These are phyloP conservation scores for Noctua comes DNA, from an alignment of 2,888 invertebrate species.

Conservation along the genomic window DNA sequence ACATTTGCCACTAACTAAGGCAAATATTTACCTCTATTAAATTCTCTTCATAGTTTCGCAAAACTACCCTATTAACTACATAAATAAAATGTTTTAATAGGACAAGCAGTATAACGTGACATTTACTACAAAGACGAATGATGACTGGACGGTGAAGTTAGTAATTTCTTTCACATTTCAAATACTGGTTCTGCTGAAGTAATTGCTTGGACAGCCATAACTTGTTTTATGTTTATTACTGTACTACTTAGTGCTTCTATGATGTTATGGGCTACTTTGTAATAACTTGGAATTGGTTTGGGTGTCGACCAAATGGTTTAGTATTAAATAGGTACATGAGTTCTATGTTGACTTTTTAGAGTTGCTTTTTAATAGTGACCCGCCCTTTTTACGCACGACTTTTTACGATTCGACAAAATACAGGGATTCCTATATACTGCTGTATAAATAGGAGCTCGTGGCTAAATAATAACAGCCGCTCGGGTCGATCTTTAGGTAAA, in stretches of 20 bases:
- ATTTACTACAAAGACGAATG: conserved; percentile 49
- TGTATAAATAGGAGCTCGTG: too few species aligned
- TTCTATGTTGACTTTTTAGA: not conserved
- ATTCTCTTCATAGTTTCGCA: not conserved
- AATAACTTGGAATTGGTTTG: conserved; percentile 9
- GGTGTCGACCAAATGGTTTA: not conserved
- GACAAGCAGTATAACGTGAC: conserved; percentile 23
- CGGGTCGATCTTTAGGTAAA: too few species aligned
- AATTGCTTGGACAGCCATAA: conserved; percentile 49
- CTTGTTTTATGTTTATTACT: conserved; percentile 48
- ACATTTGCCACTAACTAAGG: not conserved
- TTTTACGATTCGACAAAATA: not conserved
- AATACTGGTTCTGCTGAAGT: conserved; percentile 43
- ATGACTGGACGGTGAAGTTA: conserved; percentile 4
- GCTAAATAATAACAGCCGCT: too few species aligned
- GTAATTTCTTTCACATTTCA: conserved; percentile 53
- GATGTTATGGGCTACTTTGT: conserved; percentile 36
- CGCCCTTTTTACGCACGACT: too few species aligned
- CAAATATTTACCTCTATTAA: not conserved
- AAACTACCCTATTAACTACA: not conserved
- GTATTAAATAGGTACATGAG: conserved; percentile 5
- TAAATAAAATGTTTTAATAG: conserved; percentile 17
- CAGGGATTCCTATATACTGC: not conserved
- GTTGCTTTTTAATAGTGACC: too few species aligned
- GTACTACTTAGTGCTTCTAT: conserved; percentile 16